Base-by-base conservation (phyloP, 2,113 vertebrate species). In the Redunca redunca region DNA sequence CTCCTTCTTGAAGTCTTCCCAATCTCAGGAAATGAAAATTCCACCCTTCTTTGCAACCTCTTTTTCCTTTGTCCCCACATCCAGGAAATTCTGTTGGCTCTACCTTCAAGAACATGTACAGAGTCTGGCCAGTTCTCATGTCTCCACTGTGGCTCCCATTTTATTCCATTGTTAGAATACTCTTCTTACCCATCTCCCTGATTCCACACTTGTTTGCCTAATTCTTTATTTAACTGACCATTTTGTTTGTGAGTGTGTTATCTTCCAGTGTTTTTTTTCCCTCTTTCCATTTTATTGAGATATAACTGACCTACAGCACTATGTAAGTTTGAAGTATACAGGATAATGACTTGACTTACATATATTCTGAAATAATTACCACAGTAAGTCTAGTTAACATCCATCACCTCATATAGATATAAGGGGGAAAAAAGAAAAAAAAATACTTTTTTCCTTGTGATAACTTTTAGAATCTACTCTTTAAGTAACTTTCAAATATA, bases 31-130 rank as follows among this genome's bases (percentile, higher is more conserved):
- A 96, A 83, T 55, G 89, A 78, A 28, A 94, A 50, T 8, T 84
- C 33, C 58, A 64, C 67, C 50, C 33, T 96, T 94, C 25, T n/a
- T 83, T 92, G 48, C 87, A 52, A 92, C 46, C 25, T 97, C 33
- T 84, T n/a, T 94, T 94, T 87, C 93, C 48, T 95, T 95, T 87
- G 92, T 58, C 48, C 80, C 28, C 28, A 46, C 30, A 60, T 84
- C 46, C 52, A 64, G 50, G 86, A 97, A 96, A 62, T 88, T 40
- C 43, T 77, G 3, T 90, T 84, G 53, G 82, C 46, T 88, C 26
- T 94, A 53, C 28, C 21, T 57, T 55, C 55, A 57, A 94, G 82
- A 88, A 91, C 30, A 85, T 74, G 64, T 90, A 43, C 50, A 83
- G 46, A 77, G 48, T 40, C 60, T 87, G 57, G 26, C 15, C 67